Evolutionary conservation across 1,140 invertebrate species (phyloP), one percentile per base, ranked within the genome.

Genomic region (Lucilia sericata): DNA sequence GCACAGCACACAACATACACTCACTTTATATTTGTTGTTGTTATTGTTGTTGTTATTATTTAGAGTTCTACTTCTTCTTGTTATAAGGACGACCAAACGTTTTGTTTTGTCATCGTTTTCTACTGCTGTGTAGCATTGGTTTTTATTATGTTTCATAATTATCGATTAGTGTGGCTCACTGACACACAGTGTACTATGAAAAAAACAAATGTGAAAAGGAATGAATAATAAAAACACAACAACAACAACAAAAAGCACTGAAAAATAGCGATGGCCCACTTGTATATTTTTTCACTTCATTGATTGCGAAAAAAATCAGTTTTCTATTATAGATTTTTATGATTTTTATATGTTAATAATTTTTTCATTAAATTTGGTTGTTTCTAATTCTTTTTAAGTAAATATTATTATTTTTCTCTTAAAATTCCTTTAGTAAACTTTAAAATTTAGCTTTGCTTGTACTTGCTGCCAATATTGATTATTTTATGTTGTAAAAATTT

Each of bases 271-370:
- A 70, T 70, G 21, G 65, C 65, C 65, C 65, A 70, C n/a, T 70
- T 70, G 21, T 70, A 70, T 70, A 14, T 60, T 42, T 80, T 25
- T 80, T 80, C 19, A 80, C 42, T 80, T 80, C 42, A 80, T 80
- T 80, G 76, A 80, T 49, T 80, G 49, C 17, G 74, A 80, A 80
- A 80, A 49, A 19, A 30, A 78, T 42, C 19, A 10, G 13, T 74
- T 74, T 76, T 78, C 14, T 78, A 2, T 42, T n/a, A 19, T 78
- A 42, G 42, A 36, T 78, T 78, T 17, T 30, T 42, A n/a, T 78
- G 74, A 36, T 78, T 78, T 17, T 30, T 42, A n/a, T 78, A 30
- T 34, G 13, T 36, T 42, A 78, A 17, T 42, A 42, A 42, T 42
- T 8, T 42, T 42, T 42, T 7, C 42, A 7, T 2, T 10, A 42